These are phyloP conservation scores for Labrus mixtus DNA, from an alignment of 2,113 vertebrate species.

Conservation along the genomic window DNA sequence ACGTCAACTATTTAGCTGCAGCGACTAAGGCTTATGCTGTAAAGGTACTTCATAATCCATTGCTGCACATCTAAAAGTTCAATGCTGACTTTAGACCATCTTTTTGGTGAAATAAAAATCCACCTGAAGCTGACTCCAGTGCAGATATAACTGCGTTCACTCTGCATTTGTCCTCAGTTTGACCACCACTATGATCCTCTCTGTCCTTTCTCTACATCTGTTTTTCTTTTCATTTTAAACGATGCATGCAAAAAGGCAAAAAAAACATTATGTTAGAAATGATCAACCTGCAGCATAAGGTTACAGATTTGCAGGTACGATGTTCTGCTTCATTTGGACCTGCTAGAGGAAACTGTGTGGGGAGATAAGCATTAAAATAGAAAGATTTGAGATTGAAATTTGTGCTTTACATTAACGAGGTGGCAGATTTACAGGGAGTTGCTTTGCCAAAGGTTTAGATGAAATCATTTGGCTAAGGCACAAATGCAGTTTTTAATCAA, in stretches of 20 bases:
- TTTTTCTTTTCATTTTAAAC: not conserved
- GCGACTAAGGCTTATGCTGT: not conserved
- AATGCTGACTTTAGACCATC: not conserved
- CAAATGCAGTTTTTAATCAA: not conserved
- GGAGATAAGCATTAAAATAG: not conserved
- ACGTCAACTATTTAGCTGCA: not conserved
- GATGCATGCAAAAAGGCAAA: constrained; percentile 7
- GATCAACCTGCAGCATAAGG: constrained; percentile 8
- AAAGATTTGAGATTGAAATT: constrained; percentile 10
- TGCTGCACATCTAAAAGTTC: not conserved
- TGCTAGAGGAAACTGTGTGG: constrained; percentile 1
- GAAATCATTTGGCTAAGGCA: constrained; percentile 6
- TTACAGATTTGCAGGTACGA: constrained; percentile 22
- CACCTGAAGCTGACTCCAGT: not conserved
- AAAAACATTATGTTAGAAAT: not conserved
- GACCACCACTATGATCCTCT: not conserved
- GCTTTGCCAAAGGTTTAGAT: constrained; percentile 19
- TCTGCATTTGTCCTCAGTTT: not conserved
- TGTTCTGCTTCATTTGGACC: constrained; percentile 1
- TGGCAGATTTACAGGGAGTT: not conserved
- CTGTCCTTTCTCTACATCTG: not conserved
- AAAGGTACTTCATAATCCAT: not conserved
- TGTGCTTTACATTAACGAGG: constrained; percentile 21
- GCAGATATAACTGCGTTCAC: not conserved
- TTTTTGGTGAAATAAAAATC: not conserved